Conservation (phyloP, 2,113 vertebrate species). For the Pachycephala philippinensis region DNA sequence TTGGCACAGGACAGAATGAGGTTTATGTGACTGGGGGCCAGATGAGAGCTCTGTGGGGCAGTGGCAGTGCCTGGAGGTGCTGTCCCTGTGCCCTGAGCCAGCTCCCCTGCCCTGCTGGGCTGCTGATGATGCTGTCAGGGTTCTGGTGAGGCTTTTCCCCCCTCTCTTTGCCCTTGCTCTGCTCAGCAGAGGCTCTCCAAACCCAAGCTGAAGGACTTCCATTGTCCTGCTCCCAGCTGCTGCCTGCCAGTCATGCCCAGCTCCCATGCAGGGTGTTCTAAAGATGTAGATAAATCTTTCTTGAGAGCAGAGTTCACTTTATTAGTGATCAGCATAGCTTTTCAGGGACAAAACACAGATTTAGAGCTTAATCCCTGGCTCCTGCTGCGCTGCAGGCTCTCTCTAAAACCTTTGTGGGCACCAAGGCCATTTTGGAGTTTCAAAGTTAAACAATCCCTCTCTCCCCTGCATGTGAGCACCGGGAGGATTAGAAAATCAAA, state of each 20-base stretch:
- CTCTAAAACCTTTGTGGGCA: background rate
- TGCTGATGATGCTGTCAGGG: background rate
- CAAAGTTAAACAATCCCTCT: background rate
- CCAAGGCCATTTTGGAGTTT: background rate
- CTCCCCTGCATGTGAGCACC: background rate
- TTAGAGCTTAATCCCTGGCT: slow-evolving; percentile 23
- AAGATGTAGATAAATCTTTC: background rate
- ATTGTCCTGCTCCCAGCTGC: background rate
- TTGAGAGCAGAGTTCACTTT: background rate
- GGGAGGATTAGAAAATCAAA: background rate
- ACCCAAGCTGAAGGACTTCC: background rate
- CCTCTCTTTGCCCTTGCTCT: background rate
- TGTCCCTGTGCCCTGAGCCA: background rate
- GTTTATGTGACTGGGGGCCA: background rate
- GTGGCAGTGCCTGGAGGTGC: background rate
- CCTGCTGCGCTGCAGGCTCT: background rate
- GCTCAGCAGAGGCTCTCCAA: background rate
- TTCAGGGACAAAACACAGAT: slow-evolving; percentile 10
- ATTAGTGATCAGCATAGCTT: background rate
- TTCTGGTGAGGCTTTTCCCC: background rate
- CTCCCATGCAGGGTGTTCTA: background rate
- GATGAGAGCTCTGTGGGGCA: accelerated
- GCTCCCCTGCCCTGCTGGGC: background rate
- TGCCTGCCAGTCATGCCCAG: background rate
- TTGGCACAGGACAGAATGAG: accelerated